phyloP scores from a whole-genome alignment of 2,113 vertebrate species.

The Albula glossodonta region DNA sequence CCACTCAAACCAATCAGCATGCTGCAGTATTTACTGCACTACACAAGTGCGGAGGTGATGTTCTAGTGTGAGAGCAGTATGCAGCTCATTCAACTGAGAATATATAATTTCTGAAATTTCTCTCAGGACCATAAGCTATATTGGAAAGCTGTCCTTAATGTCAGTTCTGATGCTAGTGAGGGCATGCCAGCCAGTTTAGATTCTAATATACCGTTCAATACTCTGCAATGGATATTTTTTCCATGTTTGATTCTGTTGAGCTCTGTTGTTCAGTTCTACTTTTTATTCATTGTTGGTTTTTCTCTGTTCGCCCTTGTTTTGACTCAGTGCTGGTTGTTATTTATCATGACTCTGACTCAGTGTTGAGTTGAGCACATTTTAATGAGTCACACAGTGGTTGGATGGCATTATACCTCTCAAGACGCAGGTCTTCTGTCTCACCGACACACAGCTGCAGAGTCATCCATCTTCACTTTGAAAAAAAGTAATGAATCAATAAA shows the following conservation, averaged over 20 bases:
- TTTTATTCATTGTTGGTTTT: background rate
- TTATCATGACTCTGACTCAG: background rate
- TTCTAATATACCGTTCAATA: background rate
- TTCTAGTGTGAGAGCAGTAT: background rate
- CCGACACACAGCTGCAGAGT: background rate
- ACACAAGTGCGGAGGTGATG: background rate
- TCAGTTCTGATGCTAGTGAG: background rate
- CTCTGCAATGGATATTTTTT: no score
- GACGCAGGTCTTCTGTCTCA: background rate
- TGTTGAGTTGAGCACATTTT: background rate
- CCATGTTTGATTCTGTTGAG: background rate
- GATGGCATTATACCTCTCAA: background rate
- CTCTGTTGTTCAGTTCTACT: background rate
- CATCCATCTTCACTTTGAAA: background rate
- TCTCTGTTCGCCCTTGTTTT: background rate
- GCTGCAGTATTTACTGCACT: background rate
- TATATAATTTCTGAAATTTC: background rate
- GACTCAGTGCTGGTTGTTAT: background rate
- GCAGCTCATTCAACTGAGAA: background rate
- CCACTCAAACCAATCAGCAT: background rate
- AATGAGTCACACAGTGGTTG: background rate
- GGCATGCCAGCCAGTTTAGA: background rate
- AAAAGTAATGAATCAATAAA: slow-evolving; percentile 18
- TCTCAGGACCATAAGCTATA: background rate
- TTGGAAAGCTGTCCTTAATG: background rate